Evolutionary conservation across 2,797 vertebrate species (phyloP).

Genomic region (Cossypha heuglini): DNA sequence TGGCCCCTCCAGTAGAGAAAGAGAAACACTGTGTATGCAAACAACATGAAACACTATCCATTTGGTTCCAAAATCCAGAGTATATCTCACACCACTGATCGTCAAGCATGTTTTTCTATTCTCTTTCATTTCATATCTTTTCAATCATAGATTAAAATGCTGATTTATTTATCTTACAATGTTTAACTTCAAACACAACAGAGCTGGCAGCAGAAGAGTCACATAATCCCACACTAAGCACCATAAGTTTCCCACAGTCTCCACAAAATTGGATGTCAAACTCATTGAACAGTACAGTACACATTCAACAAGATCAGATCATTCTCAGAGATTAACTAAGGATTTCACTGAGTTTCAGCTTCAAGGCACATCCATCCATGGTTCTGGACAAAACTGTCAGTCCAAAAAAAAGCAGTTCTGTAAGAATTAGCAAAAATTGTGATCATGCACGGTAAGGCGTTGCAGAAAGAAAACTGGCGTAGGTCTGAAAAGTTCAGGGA

Average conservation of each 20-base stretch:
- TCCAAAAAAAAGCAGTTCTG: neutral
- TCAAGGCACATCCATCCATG: neutral
- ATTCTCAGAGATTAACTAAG: neutral
- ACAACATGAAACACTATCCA: neutral
- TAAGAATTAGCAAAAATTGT: neutral
- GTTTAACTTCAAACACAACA: conserved; percentile 22
- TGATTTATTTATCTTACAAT: conserved; percentile 32
- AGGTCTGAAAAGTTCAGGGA: neutral
- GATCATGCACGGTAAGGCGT: neutral
- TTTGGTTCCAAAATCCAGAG: neutral
- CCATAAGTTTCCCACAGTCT: conserved; percentile 7
- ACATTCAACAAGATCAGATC: neutral
- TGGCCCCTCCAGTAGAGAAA: neutral
- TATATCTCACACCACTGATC: neutral
- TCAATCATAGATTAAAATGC: conserved; percentile 4
- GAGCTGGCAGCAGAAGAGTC: conserved; percentile 12
- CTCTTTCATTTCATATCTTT: conserved; percentile 10
- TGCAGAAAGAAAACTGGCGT: neutral
- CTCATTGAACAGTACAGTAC: neutral
- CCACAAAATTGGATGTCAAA: neutral
- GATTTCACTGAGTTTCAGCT: neutral
- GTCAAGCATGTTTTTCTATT: neutral
- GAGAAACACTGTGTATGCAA: neutral
- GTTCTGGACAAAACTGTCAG: neutral
- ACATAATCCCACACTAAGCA: neutral